phyloP scores from a whole-genome alignment of 2,113 vertebrate genomes.

The Hyperoodon ampullatus region DNA sequence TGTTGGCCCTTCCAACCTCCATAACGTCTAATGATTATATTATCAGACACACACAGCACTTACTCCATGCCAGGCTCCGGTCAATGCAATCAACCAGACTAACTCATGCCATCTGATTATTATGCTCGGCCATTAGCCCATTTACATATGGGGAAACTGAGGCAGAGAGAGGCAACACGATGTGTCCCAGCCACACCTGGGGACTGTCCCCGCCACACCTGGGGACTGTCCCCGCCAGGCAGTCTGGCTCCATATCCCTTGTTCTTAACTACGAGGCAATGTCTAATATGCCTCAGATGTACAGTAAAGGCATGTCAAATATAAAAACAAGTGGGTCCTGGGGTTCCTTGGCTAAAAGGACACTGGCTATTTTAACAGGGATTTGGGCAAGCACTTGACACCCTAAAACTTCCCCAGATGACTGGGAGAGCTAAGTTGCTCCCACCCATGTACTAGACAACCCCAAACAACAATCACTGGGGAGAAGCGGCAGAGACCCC shows the following conservation, averaged over 20 bases:
- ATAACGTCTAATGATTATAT: neutral
- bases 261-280: neutral
- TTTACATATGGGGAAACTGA: neutral
- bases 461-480: too few species aligned
- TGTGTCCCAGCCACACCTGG: neutral
- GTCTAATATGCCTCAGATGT: too few species aligned
- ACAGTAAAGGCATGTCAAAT: neutral
- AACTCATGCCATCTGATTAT: neutral
- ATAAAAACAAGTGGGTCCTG: too few species aligned
- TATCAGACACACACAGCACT: neutral
- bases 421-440: neutral
- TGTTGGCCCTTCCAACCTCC: neutral
- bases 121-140: neutral
- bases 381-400: neutral
- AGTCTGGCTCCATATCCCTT: neutral
- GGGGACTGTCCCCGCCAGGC: too few species aligned
- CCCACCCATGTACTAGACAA: accelerated
- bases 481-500: accelerated
- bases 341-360: neutral
- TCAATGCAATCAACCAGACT: accelerated
- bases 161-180: neutral
- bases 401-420: neutral
- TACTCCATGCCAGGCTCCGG: neutral
- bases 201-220: neutral
- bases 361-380: neutral